Evolutionary conservation across 2,113 vertebrate genomes (phyloP).

Genomic region (Antechinus stuartii): DNA sequence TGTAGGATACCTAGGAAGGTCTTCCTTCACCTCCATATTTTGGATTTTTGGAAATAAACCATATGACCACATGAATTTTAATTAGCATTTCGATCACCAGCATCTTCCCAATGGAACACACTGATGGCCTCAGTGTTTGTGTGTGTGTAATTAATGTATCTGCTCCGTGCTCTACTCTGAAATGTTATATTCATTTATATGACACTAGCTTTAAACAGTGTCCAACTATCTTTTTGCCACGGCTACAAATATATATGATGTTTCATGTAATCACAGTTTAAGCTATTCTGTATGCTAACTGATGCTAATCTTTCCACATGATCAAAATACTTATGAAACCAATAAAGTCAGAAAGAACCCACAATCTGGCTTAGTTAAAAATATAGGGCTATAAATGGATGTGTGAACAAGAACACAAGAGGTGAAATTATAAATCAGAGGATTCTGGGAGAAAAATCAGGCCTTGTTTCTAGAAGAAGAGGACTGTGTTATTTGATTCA

Average conservation of each 20-base stretch:
- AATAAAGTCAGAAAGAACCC: slow-evolving; percentile 29
- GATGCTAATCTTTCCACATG: slow-evolving; percentile 11
- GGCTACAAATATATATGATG: slow-evolving; percentile 21
- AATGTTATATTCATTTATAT: slow-evolving; percentile 3
- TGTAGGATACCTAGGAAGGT: background rate
- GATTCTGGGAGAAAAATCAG: slow-evolving; percentile 7
- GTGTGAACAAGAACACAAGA: slow-evolving; percentile 13
- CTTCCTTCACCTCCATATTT: background rate
- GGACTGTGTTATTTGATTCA: background rate
- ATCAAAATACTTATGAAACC: background rate
- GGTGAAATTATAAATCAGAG: slow-evolving; percentile 32
- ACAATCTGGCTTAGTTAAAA: slow-evolving; percentile 13
- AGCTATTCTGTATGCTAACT: background rate
- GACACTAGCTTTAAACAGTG: background rate
- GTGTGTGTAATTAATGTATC: slow-evolving; percentile 14
- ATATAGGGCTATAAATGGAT: slow-evolving; percentile 24
- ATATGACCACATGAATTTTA: background rate
- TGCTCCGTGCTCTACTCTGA: background rate
- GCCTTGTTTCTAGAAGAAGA: slow-evolving; percentile 19
- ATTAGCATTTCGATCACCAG: background rate
- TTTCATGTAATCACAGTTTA: background rate
- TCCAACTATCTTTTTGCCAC: background rate
- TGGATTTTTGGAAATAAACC: background rate
- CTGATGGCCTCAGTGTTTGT: background rate
- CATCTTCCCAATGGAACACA: background rate